These are phyloP conservation scores for Athene noctua DNA, from an alignment of 2,113 vertebrate species.

Conservation along the genomic window DNA sequence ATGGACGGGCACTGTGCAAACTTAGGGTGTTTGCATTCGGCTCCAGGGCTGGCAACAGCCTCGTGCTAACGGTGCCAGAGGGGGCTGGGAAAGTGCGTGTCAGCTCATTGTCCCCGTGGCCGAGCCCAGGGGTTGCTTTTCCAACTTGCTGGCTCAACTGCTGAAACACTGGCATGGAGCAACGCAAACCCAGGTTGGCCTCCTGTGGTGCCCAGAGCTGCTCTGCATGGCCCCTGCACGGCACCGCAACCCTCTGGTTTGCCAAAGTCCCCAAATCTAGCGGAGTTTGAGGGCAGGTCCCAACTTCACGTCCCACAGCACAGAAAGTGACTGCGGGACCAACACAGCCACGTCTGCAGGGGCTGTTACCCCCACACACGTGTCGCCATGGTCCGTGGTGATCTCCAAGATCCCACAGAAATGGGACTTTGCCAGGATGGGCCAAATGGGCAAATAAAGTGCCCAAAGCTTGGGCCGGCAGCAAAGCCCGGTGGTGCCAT, in stretches of 20 bases:
- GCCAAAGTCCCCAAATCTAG: not conserved
- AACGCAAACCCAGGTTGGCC: rapidly evolving
- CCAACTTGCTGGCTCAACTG: not conserved
- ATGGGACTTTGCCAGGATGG: rapidly evolving
- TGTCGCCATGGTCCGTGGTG: rapidly evolving
- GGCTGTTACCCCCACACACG: not conserved
- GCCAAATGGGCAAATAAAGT: not conserved
- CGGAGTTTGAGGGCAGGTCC: not conserved
- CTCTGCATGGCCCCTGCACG: rapidly evolving
- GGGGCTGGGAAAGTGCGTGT: rapidly evolving
- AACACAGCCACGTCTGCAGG: too few relatives aligned
- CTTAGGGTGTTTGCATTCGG: not conserved
- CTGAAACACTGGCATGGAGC: not conserved
- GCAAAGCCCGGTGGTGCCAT: not conserved
- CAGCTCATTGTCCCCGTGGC: not conserved
- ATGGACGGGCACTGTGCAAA: not conserved
- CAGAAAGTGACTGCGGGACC: not conserved
- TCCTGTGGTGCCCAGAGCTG: not conserved
- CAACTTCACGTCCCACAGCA: rapidly evolving
- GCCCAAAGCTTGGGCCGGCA: rapidly evolving
- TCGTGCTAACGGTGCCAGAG: not conserved
- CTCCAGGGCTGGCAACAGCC: not conserved
- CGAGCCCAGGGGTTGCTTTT: not conserved
- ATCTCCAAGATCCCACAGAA: not conserved
- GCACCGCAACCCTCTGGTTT: not conserved